Evolutionary conservation across 1,140 invertebrate genomes (phyloP).

Genomic region (Nomia melanderi): DNA sequence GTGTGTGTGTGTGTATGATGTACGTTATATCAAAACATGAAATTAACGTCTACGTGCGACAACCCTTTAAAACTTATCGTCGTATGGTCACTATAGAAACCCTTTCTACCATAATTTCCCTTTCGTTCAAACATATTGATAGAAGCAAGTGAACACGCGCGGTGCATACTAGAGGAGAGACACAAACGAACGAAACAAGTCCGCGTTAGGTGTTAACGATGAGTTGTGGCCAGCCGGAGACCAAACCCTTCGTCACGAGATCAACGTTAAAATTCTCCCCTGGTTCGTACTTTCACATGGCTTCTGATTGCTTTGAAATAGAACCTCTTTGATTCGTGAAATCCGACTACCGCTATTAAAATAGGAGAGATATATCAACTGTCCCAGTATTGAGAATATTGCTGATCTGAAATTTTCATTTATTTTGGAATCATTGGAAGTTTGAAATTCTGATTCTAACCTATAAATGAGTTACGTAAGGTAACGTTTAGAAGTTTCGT

Average conservation of each 20-base stretch:
- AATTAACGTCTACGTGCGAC: neutral
- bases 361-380: no score
- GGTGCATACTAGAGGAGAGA: conserved; percentile 8
- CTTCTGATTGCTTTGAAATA: conserved; percentile 47
- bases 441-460: no score
- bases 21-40: neutral
- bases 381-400: no score
- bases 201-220: conserved; percentile 60
- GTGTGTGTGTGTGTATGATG: no score
- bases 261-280: conserved; percentile 29
- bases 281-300: neutral
- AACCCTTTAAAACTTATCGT: conserved; percentile 31
- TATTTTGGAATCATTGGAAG: no score
- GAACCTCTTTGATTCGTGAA: conserved; percentile 8
- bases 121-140: neutral
- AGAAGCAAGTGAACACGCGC: neutral
- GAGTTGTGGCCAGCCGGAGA: conserved; percentile 56
- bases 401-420: no score
- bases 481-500: no score
- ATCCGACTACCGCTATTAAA: no score
- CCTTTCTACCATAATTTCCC: neutral
- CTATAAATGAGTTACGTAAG: no score
- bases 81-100: conserved; percentile 23
- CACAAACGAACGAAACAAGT: conserved; percentile 47
- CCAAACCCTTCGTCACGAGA: conserved; percentile 40